Conservation (phyloP, 2,113 vertebrate species). For the Tursiops truncatus region DNA sequence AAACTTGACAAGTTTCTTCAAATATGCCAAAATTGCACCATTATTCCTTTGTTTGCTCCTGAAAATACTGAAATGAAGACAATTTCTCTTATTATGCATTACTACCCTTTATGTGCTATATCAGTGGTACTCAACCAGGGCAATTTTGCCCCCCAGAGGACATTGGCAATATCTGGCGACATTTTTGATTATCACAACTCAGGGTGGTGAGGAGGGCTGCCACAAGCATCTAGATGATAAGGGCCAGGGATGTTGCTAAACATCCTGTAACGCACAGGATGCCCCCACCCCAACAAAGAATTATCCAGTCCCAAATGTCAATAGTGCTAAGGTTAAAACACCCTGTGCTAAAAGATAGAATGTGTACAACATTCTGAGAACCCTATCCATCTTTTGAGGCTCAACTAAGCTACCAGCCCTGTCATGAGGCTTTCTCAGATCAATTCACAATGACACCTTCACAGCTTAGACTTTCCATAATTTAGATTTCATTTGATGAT, state of each 20-base stretch:
- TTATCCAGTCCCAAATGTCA: not conserved
- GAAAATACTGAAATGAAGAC: not conserved
- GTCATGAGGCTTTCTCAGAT: not conserved
- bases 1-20: not conserved
- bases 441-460: not conserved
- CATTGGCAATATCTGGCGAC: not conserved
- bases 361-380: not conserved
- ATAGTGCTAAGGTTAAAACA: not conserved
- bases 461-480: not conserved
- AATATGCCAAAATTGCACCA: not conserved
- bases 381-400: not conserved
- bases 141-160: not conserved
- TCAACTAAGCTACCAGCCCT: not conserved
- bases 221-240: not conserved
- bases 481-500: slow-evolving; percentile 1
- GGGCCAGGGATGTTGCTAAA: not conserved
- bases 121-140: not conserved
- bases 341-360: not conserved
- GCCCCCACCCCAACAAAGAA: not conserved
- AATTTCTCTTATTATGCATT: not conserved
- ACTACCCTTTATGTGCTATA: not conserved
- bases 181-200: not conserved
- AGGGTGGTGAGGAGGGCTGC: not conserved
- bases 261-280: not conserved
- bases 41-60: not conserved